phyloP scores from a whole-genome alignment of 2,888 invertebrate species.

The Cyrtodaria siliqua region DNA sequence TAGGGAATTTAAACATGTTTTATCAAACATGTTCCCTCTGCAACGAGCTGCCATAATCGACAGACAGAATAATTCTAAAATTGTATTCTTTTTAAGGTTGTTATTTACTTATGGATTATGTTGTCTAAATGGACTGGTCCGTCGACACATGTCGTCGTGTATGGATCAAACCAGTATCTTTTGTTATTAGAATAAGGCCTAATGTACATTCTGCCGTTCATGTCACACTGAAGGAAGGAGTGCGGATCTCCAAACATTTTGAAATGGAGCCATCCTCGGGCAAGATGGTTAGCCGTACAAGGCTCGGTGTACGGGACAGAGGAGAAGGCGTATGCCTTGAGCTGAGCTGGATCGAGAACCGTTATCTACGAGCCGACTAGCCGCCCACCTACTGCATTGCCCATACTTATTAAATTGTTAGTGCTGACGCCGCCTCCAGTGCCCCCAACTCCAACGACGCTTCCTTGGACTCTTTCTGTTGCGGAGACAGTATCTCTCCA shows the following conservation, averaged over 20 bases:
- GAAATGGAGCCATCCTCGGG: slow-evolving; percentile 42
- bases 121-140: slow-evolving; percentile 54
- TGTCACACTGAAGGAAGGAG: slow-evolving; percentile 52
- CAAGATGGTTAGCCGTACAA: slow-evolving; percentile 42
- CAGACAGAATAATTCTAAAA: too few relatives aligned
- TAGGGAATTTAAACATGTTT: too few relatives aligned
- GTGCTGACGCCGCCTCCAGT: too few relatives aligned
- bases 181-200: slow-evolving; percentile 41
- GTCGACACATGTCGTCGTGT: slow-evolving; percentile 55
- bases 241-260: slow-evolving; percentile 37
- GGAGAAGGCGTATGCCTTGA: slow-evolving; percentile 36
- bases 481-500: too few relatives aligned
- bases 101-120: neutral
- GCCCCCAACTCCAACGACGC: too few relatives aligned
- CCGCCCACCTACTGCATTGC: neutral
- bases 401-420: too few relatives aligned
- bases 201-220: slow-evolving; percentile 35
- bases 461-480: too few relatives aligned
- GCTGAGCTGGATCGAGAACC: slow-evolving; percentile 32
- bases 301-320: slow-evolving; percentile 42
- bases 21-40: too few relatives aligned
- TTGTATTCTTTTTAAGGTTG: too few relatives aligned
- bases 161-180: slow-evolving; percentile 54
- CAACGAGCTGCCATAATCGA: too few relatives aligned
- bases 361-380: neutral